Conservation (phyloP, 2,888 invertebrate species). For the Dasypolia templi region DNA sequence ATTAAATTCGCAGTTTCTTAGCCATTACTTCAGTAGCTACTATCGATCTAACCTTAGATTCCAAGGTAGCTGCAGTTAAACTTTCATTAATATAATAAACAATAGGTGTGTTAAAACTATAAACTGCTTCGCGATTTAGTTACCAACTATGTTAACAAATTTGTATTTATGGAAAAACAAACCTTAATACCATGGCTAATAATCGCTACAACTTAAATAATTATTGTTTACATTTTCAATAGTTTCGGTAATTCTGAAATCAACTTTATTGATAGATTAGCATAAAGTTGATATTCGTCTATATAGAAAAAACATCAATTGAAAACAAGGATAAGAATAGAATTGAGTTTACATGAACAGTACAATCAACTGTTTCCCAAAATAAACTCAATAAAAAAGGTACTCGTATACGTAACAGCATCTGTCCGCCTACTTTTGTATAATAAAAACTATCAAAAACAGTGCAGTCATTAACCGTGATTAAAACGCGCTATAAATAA, state of each 20-base stretch:
- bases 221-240: too few relatives aligned
- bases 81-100: conserved; percentile 36
- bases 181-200: neutral
- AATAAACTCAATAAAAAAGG: conserved; percentile 56
- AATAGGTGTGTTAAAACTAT: conserved; percentile 10
- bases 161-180: neutral
- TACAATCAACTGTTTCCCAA: conserved; percentile 59
- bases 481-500: conserved; percentile 36
- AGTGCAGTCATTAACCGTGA: conserved; percentile 39
- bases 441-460: conserved; percentile 37
- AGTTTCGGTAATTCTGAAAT: too few relatives aligned
- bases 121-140: neutral
- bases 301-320: neutral
- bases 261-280: neutral
- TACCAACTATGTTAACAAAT: neutral
- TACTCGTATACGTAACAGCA: conserved; percentile 35
- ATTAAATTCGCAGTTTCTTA: conserved; percentile 42
- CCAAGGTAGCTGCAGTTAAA: conserved; percentile 9
- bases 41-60: conserved; percentile 6
- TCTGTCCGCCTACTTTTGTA: conserved; percentile 53
- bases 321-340: neutral
- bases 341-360: conserved; percentile 41
- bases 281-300: neutral
- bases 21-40: conserved; percentile 8
- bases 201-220: neutral